phyloP scores from a whole-genome alignment of 2,888 invertebrate species.

The Pharmacophagus antenor region DNA sequence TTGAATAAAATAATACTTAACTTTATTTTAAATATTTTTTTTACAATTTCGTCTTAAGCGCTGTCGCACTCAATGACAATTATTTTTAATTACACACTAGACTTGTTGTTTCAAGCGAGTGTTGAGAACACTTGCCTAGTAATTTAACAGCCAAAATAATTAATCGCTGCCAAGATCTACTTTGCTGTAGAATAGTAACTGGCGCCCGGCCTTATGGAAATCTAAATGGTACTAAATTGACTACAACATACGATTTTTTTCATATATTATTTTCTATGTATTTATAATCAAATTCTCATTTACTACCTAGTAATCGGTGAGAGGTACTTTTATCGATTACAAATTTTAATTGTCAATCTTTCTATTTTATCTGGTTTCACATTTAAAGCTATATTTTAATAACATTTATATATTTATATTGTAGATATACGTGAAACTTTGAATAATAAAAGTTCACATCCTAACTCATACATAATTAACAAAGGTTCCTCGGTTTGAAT shows the following conservation, averaged over 20 bases:
- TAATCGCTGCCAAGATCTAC: slow-evolving; percentile 22
- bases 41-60: slow-evolving; percentile 34
- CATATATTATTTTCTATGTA: not conserved
- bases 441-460: too few species aligned
- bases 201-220: slow-evolving; percentile 8
- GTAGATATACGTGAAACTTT: too few species aligned
- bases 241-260: not conserved
- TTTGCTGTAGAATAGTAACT: slow-evolving; percentile 8
- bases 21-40: not conserved
- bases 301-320: not conserved
- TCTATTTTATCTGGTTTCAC: too few species aligned
- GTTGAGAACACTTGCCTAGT: slow-evolving; percentile 32
- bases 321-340: too few species aligned
- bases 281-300: not conserved
- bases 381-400: too few species aligned
- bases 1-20: not conserved
- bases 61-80: slow-evolving; percentile 60
- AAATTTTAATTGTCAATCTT: too few species aligned
- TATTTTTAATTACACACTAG: slow-evolving; percentile 54
- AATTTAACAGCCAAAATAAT: slow-evolving; percentile 28
- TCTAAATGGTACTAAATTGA: slow-evolving; percentile 12
- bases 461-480: too few species aligned
- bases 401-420: too few species aligned
- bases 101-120: slow-evolving; percentile 34
- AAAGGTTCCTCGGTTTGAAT: too few species aligned